A percentile compares a stretch with the other conserved stretches of the same genome.
These are phyloP conservation scores for Lucilia cuprina DNA, from an alignment of 1,140 invertebrate species.

Conservation along the genomic window DNA sequence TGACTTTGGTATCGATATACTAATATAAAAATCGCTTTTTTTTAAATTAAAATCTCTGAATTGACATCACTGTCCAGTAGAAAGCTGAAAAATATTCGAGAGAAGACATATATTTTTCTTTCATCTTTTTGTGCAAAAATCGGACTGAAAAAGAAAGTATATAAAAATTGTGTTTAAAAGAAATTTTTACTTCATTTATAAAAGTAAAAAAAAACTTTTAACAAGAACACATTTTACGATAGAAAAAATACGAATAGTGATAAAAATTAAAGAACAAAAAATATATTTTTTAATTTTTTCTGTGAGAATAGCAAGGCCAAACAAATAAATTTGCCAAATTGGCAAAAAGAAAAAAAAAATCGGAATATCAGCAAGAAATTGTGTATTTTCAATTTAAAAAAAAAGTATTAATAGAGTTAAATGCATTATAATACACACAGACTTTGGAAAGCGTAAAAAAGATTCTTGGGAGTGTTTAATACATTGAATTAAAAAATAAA, in stretches of 20 bases:
- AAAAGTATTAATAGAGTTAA: constrained; percentile 4
- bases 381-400: background rate
- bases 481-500: background rate
- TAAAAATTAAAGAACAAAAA: background rate
- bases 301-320: background rate
- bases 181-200: background rate
- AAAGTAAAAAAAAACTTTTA: background rate
- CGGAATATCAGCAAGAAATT: background rate
- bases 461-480: background rate
- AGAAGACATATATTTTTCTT: background rate
- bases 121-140: background rate
- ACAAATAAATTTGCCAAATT: background rate
- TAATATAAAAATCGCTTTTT: too few species aligned
- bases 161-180: background rate
- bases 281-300: background rate
- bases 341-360: background rate
- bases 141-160: constrained; percentile 7
- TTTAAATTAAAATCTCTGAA: too few species aligned
- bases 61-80: background rate
- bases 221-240: background rate
- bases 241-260: background rate
- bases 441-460: background rate
- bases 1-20: too few species aligned
- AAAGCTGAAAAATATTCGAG: background rate
- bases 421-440: background rate